These are phyloP conservation scores for Lycodopsis pacificus DNA, from an alignment of 2,797 vertebrate genomes.

Conservation along the genomic window DNA sequence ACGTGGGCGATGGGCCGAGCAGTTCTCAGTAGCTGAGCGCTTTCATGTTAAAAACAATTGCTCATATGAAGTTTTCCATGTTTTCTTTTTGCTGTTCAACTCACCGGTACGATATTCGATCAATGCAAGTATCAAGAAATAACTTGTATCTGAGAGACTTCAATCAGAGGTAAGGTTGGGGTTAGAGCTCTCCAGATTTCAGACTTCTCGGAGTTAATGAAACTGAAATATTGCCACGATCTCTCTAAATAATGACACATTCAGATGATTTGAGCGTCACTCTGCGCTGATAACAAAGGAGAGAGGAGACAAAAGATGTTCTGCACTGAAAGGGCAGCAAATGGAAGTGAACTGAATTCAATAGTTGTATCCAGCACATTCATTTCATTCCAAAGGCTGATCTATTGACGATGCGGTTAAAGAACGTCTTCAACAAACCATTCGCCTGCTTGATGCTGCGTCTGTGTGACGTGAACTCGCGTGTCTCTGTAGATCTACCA, in stretches of 20 bases:
- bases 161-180: no score
- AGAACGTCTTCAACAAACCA: not conserved
- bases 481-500: slow-evolving; percentile 88
- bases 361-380: no score
- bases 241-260: not conserved
- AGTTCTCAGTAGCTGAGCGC: not conserved
- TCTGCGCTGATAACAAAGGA: not conserved
- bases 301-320: no score
- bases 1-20: not conserved
- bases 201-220: not conserved
- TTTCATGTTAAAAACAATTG: not conserved
- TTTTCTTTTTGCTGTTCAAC: not conserved
- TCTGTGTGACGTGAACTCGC: not conserved
- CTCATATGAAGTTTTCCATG: not conserved
- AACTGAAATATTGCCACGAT: not conserved
- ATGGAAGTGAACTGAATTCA: no score
- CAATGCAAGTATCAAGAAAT: not conserved
- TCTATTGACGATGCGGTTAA: no score
- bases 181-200: no score
- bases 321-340: no score
- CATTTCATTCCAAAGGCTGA: no score
- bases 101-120: not conserved
- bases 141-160: no score
- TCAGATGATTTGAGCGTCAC: not conserved
- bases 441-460: not conserved